Evolutionary conservation across 1,140 invertebrate species (phyloP).

Genomic region (Tetramorium alpestre): DNA sequence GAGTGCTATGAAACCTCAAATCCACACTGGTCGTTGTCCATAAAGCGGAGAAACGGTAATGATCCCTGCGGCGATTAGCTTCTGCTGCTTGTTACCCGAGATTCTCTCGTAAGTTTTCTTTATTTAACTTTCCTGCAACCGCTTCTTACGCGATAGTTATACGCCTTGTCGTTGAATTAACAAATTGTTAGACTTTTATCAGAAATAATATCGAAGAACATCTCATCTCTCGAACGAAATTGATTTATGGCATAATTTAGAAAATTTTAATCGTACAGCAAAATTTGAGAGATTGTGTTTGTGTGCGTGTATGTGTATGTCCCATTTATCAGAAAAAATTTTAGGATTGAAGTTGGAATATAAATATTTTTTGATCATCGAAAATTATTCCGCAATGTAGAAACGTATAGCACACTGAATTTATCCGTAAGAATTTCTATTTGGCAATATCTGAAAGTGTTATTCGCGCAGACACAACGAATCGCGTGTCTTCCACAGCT

Average conservation of each 20-base stretch:
- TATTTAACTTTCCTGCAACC: background rate
- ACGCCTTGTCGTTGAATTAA: background rate
- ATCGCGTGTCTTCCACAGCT: slow-evolving; percentile 22
- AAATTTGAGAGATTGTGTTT: background rate
- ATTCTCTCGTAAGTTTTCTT: slow-evolving; percentile 1
- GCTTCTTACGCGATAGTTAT: background rate
- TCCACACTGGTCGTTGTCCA: slow-evolving; percentile 11
- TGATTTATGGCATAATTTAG: background rate
- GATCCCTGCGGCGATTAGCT: slow-evolving; percentile 30
- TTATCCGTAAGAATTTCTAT: slow-evolving; percentile 20
- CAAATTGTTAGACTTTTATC: background rate
- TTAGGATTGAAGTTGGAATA: background rate
- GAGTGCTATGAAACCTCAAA: slow-evolving; percentile 15
- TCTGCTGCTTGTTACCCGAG: slow-evolving; percentile 23
- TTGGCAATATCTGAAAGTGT: background rate
- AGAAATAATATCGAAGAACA: background rate
- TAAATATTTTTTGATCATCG: background rate
- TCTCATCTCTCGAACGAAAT: background rate
- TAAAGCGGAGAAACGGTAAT: slow-evolving; percentile 53
- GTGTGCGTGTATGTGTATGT: too few species aligned
- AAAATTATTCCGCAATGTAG: background rate
- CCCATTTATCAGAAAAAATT: background rate
- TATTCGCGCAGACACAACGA: slow-evolving; percentile 22
- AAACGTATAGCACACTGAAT: background rate
- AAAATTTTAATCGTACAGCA: background rate